Evolutionary conservation across 2,797 vertebrate genomes (phyloP), one percentile per base, ranked within the genome.

Genomic region (Spinus pinus): DNA sequence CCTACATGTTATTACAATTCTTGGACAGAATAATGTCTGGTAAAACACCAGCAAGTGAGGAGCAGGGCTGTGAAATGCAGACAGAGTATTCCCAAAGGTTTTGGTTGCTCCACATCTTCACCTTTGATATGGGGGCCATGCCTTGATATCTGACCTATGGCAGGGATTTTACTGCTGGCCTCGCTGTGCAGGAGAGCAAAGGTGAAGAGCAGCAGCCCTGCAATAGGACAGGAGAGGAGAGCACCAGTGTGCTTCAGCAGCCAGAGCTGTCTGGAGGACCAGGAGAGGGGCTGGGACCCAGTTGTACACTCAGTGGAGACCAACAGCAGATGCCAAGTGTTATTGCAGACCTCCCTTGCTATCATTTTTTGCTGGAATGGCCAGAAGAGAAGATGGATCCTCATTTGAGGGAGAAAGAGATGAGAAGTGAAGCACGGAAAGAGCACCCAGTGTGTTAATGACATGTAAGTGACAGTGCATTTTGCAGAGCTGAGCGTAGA

Each of bases 321-420:
- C 4, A 14, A 25, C 12, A 71, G 33, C 24, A 69, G 22, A 28
- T 31, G 9, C 2, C 0, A 0, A 57, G 11, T 25, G 12, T 31
- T 42, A 50, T 57, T 9, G 11, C 27, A 79, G 13, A 16, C 24
- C n/a, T 69, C 21, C 6, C 15, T 79, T 44, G 21, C 33, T 41
- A 10, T 23, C 1, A 3, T 61, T 87, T 79, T 57, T 51, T 50
- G 8, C 23, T 75, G 51, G 27, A 87, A 73, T 14, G 47, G 20
- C 25, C 72, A 73, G n/a, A 50, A 56, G 5, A 33, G 6, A 79
- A 87, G 11, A 23, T 44, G 49, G 31, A 16, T 42, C 49, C 64
- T 81, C 27, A 15, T 49, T 74, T 35, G 60, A 61, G 31, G 25
- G n/a, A 75, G 56, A 82, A 79, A 27, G 23, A 33, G 7, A 7